Conservation (phyloP, 2,888 invertebrate genomes). For the Schrankia costaestrigalis region DNA sequence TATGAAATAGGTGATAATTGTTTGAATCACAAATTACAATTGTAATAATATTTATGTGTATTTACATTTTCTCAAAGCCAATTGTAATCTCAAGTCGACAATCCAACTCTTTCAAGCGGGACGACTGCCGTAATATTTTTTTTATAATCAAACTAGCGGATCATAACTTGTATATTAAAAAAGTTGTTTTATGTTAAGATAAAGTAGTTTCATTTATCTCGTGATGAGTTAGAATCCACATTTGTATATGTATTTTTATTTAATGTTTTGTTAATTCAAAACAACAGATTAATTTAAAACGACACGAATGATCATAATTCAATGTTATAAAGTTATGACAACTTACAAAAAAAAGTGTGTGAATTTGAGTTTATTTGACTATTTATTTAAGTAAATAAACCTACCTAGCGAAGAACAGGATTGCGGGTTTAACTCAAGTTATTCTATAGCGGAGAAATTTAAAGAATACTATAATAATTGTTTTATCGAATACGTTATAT, state of each 20-base stretch:
- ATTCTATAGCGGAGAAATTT: too few relatives aligned
- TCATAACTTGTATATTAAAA: conserved; percentile 10
- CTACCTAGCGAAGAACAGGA: too few relatives aligned
- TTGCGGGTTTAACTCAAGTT: too few relatives aligned
- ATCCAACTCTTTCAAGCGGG: conserved; percentile 43
- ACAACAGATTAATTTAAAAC: too few relatives aligned
- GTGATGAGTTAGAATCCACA: background rate
- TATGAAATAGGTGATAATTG: too few relatives aligned
- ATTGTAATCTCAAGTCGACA: conserved; percentile 42
- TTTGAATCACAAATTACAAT: background rate
- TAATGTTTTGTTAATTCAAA: background rate
- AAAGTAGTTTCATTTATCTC: conserved; percentile 15
- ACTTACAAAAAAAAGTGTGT: too few relatives aligned
- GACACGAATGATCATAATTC: too few relatives aligned
- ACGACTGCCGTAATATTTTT: conserved; percentile 44
- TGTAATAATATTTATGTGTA: conserved; percentile 20
- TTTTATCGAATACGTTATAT: too few relatives aligned
- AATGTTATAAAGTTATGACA: too few relatives aligned
- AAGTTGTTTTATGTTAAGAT: conserved; percentile 25
- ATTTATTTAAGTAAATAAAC: too few relatives aligned
- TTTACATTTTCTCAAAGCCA: conserved; percentile 34
- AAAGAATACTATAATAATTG: too few relatives aligned
- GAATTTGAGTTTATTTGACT: too few relatives aligned
- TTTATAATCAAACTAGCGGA: conserved; percentile 35
- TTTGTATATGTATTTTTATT: background rate